Evolutionary conservation across 2,797 vertebrate genomes (phyloP).

Genomic region (Aulostomus chinensis): DNA sequence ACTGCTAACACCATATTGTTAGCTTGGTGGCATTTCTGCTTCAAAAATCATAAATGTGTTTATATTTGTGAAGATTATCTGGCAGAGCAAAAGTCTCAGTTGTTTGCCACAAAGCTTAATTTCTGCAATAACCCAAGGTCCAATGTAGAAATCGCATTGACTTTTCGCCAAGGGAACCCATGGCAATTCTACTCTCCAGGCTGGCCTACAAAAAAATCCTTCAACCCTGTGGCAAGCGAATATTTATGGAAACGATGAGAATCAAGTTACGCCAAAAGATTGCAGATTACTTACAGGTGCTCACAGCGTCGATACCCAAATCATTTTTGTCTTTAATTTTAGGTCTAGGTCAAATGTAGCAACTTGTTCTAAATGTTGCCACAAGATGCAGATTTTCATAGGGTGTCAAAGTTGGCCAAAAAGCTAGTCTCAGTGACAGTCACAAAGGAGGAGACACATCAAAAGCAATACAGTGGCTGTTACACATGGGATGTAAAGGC

Average conservation of each 20-base stretch:
- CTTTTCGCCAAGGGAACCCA: too few relatives aligned
- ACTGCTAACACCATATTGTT: too few relatives aligned
- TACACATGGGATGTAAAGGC: slow-evolving; percentile 75
- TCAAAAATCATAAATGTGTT: too few relatives aligned
- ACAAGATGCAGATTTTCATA: slow-evolving; percentile 42
- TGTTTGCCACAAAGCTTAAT: too few relatives aligned
- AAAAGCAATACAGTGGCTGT: slow-evolving; percentile 77
- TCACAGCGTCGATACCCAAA: slow-evolving; percentile 16
- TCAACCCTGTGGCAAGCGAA: too few relatives aligned
- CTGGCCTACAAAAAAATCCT: too few relatives aligned
- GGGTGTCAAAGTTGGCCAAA: slow-evolving; percentile 25
- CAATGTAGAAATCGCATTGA: too few relatives aligned
- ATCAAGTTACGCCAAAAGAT: slow-evolving; percentile 17
- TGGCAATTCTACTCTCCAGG: too few relatives aligned
- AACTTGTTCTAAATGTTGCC: slow-evolving; percentile 31
- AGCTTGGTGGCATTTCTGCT: too few relatives aligned
- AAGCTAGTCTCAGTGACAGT: slow-evolving; percentile 63
- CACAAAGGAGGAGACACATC: slow-evolving; percentile 74
- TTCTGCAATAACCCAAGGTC: too few relatives aligned
- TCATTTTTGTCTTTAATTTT: slow-evolving; percentile 10
- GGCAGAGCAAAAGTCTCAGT: too few relatives aligned
- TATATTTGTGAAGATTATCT: too few relatives aligned
- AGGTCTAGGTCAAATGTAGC: slow-evolving; percentile 15
- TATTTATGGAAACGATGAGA: slow-evolving; percentile 7
- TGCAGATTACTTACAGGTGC: slow-evolving; percentile 3